These are phyloP conservation scores for Tragopan temminckii DNA, from an alignment of 2,797 vertebrate species.

Conservation along the genomic window DNA sequence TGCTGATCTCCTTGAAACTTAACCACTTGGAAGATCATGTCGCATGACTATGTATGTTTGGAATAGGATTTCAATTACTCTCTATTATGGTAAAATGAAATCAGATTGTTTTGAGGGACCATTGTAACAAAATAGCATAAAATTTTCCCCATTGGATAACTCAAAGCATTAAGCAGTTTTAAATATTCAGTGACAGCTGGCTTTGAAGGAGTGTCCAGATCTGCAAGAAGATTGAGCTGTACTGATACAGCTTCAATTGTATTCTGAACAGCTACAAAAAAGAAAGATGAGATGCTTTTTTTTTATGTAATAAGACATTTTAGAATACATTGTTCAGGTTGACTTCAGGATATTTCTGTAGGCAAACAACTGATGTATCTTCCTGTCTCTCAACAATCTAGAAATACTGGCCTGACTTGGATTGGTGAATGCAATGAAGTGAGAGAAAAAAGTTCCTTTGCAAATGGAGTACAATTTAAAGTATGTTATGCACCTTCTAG, in stretches of 20 bases:
- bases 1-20: neutral
- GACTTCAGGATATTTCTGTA: neutral
- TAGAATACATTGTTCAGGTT: neutral
- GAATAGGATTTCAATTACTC: slow-evolving; percentile 2
- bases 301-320: neutral
- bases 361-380: neutral
- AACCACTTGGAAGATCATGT: no score
- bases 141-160: neutral
- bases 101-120: slow-evolving; percentile 2
- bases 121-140: neutral
- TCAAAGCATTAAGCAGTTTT: slow-evolving; percentile 84
- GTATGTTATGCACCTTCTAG: neutral
- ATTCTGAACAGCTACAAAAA: slow-evolving; percentile 43
- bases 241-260: slow-evolving; percentile 84
- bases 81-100: neutral
- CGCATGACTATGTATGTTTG: neutral
- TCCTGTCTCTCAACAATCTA: neutral
- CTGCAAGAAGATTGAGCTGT: slow-evolving; percentile 87
- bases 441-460: neutral
- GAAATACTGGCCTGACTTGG: neutral
- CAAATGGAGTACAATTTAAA: neutral
- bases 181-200: slow-evolving; percentile 86
- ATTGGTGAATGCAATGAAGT: neutral
- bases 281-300: neutral
- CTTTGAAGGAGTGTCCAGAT: slow-evolving; percentile 88